phyloP scores from a whole-genome alignment of 2,113 vertebrate genomes.

The Poeciliopsis prolifica region DNA sequence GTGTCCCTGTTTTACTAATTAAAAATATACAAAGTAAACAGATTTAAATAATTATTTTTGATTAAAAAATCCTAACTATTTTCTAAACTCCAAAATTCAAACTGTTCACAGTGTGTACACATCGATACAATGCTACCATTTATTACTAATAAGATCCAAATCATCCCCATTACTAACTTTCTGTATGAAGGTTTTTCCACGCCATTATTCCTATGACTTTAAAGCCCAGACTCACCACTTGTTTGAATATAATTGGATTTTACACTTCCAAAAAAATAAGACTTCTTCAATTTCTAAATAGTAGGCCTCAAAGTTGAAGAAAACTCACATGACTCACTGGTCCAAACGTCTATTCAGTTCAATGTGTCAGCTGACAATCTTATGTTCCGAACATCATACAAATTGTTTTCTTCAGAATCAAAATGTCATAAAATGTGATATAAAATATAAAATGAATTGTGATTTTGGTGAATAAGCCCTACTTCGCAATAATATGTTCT shows the following conservation, averaged over 20 bases:
- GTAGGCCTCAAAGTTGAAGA: background rate
- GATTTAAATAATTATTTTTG: background rate
- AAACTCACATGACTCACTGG: background rate
- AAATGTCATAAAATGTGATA: background rate
- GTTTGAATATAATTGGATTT: background rate
- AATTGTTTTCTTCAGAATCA: background rate
- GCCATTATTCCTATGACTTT: background rate
- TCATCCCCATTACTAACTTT: too few relatives aligned
- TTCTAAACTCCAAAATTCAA: background rate
- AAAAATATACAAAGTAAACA: background rate
- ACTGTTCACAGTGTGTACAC: slow-evolving; percentile 17
- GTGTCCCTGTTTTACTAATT: background rate
- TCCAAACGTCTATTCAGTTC: background rate
- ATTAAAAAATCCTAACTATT: background rate
- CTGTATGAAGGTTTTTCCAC: background rate
- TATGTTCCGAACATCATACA: background rate
- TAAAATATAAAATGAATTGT: background rate
- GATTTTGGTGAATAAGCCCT: background rate
- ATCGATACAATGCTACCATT: slow-evolving; percentile 7
- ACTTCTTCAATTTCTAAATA: background rate
- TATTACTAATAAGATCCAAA: too few relatives aligned
- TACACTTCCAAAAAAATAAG: background rate
- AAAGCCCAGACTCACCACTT: background rate
- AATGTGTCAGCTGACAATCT: background rate
- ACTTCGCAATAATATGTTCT: background rate